Evolutionary conservation across 2,113 vertebrate species (phyloP).

Genomic region (Aepyceros melampus): DNA sequence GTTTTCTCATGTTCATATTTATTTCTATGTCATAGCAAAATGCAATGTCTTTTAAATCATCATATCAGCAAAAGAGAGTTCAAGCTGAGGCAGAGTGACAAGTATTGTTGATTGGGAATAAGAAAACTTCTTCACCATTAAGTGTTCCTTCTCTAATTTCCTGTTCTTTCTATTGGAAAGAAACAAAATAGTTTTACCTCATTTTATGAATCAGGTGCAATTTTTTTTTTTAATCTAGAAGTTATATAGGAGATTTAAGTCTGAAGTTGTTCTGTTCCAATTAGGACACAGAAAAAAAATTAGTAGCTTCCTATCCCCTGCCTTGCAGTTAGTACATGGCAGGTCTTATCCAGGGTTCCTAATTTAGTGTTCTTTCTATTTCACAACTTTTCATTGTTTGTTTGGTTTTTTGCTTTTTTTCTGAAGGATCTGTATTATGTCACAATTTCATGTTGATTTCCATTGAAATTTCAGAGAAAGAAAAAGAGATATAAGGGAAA

Average conservation of each 20-base stretch:
- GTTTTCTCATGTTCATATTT: constrained; percentile 28
- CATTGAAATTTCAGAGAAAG: background rate
- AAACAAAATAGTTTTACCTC: constrained; percentile 35
- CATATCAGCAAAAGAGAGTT: constrained; percentile 29
- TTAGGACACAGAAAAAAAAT: background rate
- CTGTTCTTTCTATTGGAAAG: background rate
- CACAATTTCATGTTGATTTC: background rate
- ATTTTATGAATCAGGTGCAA: constrained; percentile 31
- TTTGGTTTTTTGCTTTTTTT: background rate
- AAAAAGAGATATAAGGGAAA: background rate
- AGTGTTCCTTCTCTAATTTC: background rate
- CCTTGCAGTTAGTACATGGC: background rate
- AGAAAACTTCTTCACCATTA: constrained; percentile 45
- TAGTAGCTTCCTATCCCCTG: background rate
- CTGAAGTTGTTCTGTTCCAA: background rate
- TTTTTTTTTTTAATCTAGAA: background rate
- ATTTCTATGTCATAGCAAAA: constrained; percentile 39
- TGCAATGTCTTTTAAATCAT: constrained; percentile 44
- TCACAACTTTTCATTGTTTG: background rate
- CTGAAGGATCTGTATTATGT: background rate
- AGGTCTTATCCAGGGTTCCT: background rate
- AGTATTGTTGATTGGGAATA: constrained; percentile 18
- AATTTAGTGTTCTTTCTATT: background rate
- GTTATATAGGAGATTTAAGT: background rate
- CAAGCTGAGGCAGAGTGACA: constrained; percentile 48